A percentile compares a stretch with the other conserved stretches of the same genome.
Conservation (phyloP, 2,888 invertebrate species). For the Chironomus tentans region DNA sequence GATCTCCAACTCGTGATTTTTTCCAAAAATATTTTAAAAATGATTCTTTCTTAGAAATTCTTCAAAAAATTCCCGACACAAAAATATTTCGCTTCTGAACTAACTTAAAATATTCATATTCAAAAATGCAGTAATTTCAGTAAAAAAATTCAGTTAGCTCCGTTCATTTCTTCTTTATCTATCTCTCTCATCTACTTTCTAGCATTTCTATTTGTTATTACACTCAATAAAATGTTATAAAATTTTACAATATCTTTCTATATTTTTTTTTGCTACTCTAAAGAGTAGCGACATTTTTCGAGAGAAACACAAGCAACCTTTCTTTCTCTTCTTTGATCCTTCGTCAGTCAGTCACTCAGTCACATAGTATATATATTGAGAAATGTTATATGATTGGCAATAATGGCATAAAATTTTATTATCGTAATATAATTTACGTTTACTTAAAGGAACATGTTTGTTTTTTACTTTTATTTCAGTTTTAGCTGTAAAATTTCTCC, state of each 20-base stretch:
- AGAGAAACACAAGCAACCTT: not conserved
- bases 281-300: constrained; percentile 24
- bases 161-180: not conserved
- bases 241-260: not conserved
- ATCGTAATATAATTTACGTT: not conserved
- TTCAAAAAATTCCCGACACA: no score
- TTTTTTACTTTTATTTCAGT: not conserved
- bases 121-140: no score
- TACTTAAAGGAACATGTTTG: not conserved
- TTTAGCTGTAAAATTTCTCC: not conserved
- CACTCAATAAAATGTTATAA: not conserved
- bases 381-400: constrained; percentile 24
- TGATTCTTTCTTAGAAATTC: no score
- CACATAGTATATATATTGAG: not conserved
- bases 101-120: no score
- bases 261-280: not conserved
- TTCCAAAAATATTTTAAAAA: no score
- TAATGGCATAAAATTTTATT: constrained; percentile 9
- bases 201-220: not conserved
- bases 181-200: not conserved
- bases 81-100: no score
- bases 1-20: no score
- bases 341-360: not conserved
- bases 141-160: no score
- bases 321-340: constrained; percentile 9